phyloP scores from a whole-genome alignment of 2,888 invertebrate genomes.

The Erebia aethiops region DNA sequence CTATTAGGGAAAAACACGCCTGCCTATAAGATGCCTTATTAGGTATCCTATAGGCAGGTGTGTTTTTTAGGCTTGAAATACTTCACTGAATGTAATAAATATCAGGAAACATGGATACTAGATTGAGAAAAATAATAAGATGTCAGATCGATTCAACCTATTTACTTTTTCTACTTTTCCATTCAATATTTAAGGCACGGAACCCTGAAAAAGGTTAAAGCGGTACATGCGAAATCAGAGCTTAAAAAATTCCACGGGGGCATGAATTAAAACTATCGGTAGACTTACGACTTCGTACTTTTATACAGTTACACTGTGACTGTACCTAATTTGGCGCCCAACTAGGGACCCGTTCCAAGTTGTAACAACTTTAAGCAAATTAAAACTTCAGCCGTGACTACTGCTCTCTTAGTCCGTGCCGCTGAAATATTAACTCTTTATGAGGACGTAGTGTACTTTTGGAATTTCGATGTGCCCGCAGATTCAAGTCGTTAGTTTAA shows the following conservation, averaged over 20 bases:
- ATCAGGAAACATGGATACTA: no score
- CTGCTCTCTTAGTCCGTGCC: slow-evolving; percentile 73
- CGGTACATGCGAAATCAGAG: slow-evolving; percentile 53
- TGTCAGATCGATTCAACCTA: no score
- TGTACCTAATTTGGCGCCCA: slow-evolving; percentile 79
- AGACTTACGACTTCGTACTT: slow-evolving; percentile 61
- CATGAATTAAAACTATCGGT: slow-evolving; percentile 78
- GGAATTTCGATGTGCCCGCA: slow-evolving; percentile 59
- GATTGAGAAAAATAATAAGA: no score
- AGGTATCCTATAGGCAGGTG: no score
- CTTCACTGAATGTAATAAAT: no score
- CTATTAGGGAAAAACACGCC: no score
- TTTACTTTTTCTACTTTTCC: no score
- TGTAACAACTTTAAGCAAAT: slow-evolving; percentile 82
- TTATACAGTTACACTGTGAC: slow-evolving; percentile 54
- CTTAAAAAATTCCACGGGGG: slow-evolving; percentile 54
- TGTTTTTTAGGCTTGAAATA: no score
- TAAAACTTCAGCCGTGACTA: slow-evolving; percentile 79
- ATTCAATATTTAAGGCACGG: background rate
- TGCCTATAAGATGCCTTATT: no score
- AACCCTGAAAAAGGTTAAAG: slow-evolving; percentile 30
- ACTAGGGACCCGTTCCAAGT: slow-evolving; percentile 78
- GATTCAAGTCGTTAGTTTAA: slow-evolving; percentile 69
- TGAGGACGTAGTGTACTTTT: slow-evolving; percentile 72
- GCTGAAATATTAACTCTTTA: slow-evolving; percentile 82